Base-by-base conservation (phyloP, 2,888 invertebrate genomes). In the Campaea margaritaria region DNA sequence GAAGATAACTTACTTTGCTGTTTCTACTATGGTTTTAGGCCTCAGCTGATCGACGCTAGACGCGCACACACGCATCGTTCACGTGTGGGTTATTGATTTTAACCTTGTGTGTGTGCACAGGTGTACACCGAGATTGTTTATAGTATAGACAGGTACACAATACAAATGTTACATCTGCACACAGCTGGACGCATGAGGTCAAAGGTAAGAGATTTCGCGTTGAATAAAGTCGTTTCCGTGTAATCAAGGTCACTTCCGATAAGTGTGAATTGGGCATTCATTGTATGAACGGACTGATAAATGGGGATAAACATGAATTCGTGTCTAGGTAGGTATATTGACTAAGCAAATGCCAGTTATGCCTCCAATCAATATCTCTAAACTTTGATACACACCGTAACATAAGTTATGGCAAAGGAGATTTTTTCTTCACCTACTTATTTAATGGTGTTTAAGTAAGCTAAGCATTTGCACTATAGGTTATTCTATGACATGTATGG, bases 191-290 rank as follows among this genome's bases (percentile, higher is more conserved):
- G 21, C 16, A 7, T 48, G 45, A 64, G 54, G 58, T 58, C 58
- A 48, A 52, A 55, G 54, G 52, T 60, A 51, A 49, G 13, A 27
- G 38, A 47, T 31, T 39, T 47, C 0, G 41, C 15, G 16, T 16
- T 16, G 12, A 38, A 27, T 14, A n/a, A 21, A 34, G n/a, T 45
- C 42, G 47, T 47, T 58, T 63, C 50, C 62, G 53, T 21, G 44
- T 53, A 38, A 46, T 52, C 49, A 60, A 58, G 65, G 62, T 54
- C 43, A 44, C 47, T 60, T 55, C 50, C 51, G 36, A 38, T 50
- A 21, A 10, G 42, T 43, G 36, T 15, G n/a, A 31, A 42, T 34
- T 39, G 11, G 38, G 38, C 28, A 44, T 36, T 14, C 38, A 13
- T 49, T 48, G 31, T 31, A 10, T 36, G 36, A 36, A 36, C n/a